These are phyloP conservation scores for Kudoa iwatai DNA, from an alignment of 30 jellyfish, hydroid and myxozoan species.

Conservation along the genomic window DNA sequence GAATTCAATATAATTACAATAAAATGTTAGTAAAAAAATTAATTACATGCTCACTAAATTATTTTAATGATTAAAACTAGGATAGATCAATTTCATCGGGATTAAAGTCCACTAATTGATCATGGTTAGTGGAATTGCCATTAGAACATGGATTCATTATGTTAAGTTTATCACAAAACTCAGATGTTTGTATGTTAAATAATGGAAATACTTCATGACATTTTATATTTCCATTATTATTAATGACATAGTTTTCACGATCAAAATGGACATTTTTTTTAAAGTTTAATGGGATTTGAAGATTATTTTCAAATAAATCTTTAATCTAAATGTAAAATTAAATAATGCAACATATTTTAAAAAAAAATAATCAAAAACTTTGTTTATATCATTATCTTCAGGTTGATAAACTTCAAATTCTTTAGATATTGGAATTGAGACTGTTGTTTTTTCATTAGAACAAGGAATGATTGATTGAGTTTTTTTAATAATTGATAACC, in stretches of 20 bases:
- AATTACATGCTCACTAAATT: no score
- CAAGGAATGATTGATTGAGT: conserved; percentile 5
- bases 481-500: conserved; percentile 22
- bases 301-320: conserved; percentile 1
- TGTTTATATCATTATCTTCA: no score
- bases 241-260: not conserved
- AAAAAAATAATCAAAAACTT: no score
- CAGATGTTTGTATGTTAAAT: conserved; percentile 7
- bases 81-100: no score
- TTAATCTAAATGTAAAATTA: no score
- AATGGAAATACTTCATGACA: not conserved
- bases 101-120: no score
- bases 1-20: no score
- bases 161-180: conserved; percentile 8
- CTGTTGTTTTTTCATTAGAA: conserved; percentile 2
- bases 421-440: conserved; percentile 2
- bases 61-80: no score
- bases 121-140: no score
- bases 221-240: not conserved
- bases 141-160: conserved; percentile 16
- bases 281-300: conserved; percentile 7
- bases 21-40: no score
- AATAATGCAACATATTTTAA: no score
- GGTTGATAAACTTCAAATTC: conserved; percentile 1
- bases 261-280: not conserved